A percentile compares a stretch with the other conserved stretches of the same genome.
These are phyloP conservation scores for Psylliodes chrysocephalus DNA, from an alignment of 2,888 invertebrate species.

Conservation along the genomic window DNA sequence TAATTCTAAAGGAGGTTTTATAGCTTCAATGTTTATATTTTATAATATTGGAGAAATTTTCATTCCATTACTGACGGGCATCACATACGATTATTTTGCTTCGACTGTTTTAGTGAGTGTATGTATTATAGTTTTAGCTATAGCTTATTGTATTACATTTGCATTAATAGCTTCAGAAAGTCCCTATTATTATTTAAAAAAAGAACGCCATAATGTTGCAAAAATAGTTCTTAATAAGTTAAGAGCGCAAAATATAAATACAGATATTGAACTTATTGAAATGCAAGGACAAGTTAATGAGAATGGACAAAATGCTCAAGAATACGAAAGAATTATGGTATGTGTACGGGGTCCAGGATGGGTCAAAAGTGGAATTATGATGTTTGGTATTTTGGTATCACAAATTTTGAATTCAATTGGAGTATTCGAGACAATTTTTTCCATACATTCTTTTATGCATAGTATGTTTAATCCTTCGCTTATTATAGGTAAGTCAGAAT, in stretches of 20 bases:
- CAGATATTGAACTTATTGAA: not conserved
- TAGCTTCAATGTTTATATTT: not conserved
- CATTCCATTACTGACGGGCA: too few relatives aligned
- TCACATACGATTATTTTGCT: too few relatives aligned
- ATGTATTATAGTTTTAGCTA: too few relatives aligned
- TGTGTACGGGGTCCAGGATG: constrained; percentile 6
- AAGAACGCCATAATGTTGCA: not conserved
- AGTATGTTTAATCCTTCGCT: not conserved
- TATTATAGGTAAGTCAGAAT: not conserved
- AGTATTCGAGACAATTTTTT: not conserved
- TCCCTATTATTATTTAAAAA: not conserved
- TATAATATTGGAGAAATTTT: too few relatives aligned
- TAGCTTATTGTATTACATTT: not conserved
- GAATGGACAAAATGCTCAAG: not conserved
- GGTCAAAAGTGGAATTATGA: not conserved
- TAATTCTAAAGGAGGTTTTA: not conserved
- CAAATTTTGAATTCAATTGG: not conserved
- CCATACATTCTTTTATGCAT: not conserved
- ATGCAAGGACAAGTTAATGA: not conserved
- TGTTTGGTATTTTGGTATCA: not conserved
- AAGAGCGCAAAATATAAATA: not conserved
- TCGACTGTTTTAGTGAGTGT: too few relatives aligned
- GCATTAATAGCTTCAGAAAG: not conserved
- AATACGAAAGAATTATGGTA: constrained; percentile 1
- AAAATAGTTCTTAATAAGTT: not conserved